These are phyloP conservation scores for Dunckerocampus dactyliophorus DNA, from an alignment of 2,113 vertebrate genomes.

Conservation along the genomic window DNA sequence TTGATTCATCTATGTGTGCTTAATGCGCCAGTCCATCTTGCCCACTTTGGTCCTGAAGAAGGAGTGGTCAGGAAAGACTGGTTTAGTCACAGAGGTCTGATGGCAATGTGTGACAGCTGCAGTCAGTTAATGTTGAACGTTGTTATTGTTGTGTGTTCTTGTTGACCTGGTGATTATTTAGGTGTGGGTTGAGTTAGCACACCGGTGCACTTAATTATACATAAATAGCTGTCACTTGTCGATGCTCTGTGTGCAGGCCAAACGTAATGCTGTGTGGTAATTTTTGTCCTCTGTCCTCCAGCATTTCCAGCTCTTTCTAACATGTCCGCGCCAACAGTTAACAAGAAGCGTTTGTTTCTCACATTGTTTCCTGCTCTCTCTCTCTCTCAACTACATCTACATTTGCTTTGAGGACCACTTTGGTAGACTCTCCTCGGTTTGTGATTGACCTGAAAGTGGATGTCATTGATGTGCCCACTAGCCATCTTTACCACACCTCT, in stretches of 20 bases:
- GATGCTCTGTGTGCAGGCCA: too few relatives aligned
- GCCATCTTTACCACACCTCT: background rate
- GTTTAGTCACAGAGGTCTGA: background rate
- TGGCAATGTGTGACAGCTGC: background rate
- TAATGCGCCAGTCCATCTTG: background rate
- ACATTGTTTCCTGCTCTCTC: background rate
- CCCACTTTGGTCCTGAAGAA: background rate
- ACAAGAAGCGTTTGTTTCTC: background rate
- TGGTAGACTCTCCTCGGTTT: background rate
- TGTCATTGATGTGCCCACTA: background rate
- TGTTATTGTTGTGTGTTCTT: too few relatives aligned
- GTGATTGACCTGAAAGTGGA: background rate
- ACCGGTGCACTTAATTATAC: too few relatives aligned
- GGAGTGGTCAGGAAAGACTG: background rate
- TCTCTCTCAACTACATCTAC: background rate
- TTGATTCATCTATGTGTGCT: too few relatives aligned
- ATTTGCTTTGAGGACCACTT: background rate
- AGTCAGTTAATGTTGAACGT: too few relatives aligned
- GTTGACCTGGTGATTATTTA: too few relatives aligned
- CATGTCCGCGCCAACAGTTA: background rate
- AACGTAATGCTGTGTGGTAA: too few relatives aligned
- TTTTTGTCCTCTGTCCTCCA: too few relatives aligned
- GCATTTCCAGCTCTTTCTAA: too few relatives aligned
- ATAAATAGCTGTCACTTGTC: too few relatives aligned
- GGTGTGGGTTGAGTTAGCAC: too few relatives aligned